Evolutionary conservation across 2,113 vertebrate species (phyloP).

Genomic region (Thomomys bottae): DNA sequence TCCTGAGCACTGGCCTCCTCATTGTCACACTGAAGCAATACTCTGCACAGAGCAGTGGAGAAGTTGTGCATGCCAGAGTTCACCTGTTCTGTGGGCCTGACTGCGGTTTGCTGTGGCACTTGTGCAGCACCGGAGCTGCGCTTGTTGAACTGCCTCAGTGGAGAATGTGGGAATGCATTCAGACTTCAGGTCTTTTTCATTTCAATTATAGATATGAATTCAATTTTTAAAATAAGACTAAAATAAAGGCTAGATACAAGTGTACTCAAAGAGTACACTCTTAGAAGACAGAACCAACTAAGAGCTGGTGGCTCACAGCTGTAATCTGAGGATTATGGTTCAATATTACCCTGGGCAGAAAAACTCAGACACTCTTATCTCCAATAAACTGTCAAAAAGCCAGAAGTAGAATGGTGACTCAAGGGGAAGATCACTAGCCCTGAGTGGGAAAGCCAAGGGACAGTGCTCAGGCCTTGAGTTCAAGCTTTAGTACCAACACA

Average conservation of each 20-base stretch:
- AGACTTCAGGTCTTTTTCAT: neutral
- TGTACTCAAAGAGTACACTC: slow-evolving; percentile 4
- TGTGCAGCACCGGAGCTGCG: neutral
- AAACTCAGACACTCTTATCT: too few species aligned
- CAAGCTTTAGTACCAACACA: too few species aligned
- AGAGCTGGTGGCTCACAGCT: too few species aligned
- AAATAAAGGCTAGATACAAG: neutral
- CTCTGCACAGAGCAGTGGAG: fast-evolving
- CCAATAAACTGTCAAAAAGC: too few species aligned
- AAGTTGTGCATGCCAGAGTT: neutral
- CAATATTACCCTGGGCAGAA: too few species aligned
- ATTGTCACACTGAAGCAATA: neutral
- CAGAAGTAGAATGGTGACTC: too few species aligned
- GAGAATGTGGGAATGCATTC: neutral
- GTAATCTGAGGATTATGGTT: too few species aligned
- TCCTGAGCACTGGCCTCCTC: neutral
- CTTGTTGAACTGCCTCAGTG: neutral
- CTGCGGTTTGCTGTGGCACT: neutral
- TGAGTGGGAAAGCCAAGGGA: too few species aligned
- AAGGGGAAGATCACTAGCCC: too few species aligned
- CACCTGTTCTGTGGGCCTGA: neutral
- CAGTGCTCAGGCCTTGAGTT: too few species aligned
- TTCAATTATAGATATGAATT: slow-evolving; percentile 9
- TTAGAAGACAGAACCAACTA: neutral
- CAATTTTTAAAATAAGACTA: slow-evolving; percentile 4